Conservation (phyloP, 92 coral and sea anemone species). For the Porites divaricata region DNA sequence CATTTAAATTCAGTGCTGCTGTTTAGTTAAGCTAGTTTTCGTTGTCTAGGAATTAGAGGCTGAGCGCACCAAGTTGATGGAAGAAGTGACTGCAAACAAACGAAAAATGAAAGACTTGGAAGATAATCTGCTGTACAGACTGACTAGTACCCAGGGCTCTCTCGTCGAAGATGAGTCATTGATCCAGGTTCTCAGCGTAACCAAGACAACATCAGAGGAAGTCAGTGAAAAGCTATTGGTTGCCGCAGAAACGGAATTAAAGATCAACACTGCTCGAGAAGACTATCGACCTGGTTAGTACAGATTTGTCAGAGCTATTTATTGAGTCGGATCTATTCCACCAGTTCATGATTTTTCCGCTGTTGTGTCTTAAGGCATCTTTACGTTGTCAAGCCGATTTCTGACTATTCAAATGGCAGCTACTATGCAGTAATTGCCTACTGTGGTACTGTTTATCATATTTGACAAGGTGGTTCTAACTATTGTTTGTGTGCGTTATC, state of each 20-base stretch:
- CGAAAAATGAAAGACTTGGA: constrained; percentile 98
- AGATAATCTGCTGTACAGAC: constrained; percentile 89
- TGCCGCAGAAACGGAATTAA: constrained; percentile 98
- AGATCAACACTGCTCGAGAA: constrained; percentile 96
- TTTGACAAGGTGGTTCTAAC: too few relatives aligned
- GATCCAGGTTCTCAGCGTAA: constrained; percentile 92
- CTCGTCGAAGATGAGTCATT: constrained; percentile 98
- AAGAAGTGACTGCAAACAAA: constrained; percentile 98
- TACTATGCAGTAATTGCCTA: too few relatives aligned
- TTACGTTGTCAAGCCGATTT: too few relatives aligned
- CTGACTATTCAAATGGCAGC: too few relatives aligned
- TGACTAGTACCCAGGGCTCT: constrained; percentile 99
- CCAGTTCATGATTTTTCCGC: too few relatives aligned
- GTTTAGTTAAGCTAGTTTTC: not conserved
- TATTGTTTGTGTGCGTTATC: too few relatives aligned
- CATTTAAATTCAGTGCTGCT: too few relatives aligned
- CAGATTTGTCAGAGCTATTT: not conserved
- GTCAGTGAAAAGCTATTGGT: constrained; percentile 96
- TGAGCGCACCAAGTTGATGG: constrained; percentile 97
- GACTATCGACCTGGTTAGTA: constrained; percentile 94
- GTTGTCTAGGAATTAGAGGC: constrained; percentile 88
- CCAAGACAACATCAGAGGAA: constrained; percentile 95
- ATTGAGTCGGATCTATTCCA: too few relatives aligned
- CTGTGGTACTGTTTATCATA: too few relatives aligned
- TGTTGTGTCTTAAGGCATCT: too few relatives aligned